Evolutionary conservation across 2,113 vertebrate species (phyloP).

Genomic region (Microcebus griseorufus): DNA sequence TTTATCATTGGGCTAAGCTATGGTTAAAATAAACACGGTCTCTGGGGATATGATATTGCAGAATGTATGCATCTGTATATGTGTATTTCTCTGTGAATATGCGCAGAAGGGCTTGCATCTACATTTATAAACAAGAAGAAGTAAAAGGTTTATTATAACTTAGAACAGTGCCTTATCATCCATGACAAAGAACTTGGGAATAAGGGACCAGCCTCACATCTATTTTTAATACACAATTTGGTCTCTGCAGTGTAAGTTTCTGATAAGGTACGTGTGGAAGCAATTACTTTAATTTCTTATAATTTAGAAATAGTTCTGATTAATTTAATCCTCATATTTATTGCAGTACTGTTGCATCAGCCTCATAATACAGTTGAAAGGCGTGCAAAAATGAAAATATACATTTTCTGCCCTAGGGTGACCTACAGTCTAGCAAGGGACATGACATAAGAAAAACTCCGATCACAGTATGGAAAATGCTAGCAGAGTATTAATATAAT

Average conservation of each 20-base stretch:
- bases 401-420: background rate
- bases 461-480: background rate
- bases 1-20: background rate
- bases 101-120: background rate
- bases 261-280: background rate
- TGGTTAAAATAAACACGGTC: background rate
- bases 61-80: background rate
- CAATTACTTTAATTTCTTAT: background rate
- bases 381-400: background rate
- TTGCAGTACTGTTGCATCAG: background rate
- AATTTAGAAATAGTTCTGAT: background rate
- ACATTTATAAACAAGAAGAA: background rate
- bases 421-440: background rate
- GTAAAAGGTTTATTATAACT: background rate
- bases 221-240: background rate
- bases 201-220: background rate
- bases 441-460: background rate
- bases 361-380: slow-evolving; percentile 13
- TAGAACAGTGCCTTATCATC: background rate
- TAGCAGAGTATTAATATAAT: background rate
- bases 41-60: background rate
- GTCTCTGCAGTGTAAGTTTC: background rate
- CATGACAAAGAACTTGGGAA: background rate
- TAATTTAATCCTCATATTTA: background rate
- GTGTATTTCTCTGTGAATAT: background rate